Evolutionary conservation across 2,797 vertebrate genomes (phyloP), one percentile per base, ranked within the genome.

Genomic region (Erethizon dorsatum): DNA sequence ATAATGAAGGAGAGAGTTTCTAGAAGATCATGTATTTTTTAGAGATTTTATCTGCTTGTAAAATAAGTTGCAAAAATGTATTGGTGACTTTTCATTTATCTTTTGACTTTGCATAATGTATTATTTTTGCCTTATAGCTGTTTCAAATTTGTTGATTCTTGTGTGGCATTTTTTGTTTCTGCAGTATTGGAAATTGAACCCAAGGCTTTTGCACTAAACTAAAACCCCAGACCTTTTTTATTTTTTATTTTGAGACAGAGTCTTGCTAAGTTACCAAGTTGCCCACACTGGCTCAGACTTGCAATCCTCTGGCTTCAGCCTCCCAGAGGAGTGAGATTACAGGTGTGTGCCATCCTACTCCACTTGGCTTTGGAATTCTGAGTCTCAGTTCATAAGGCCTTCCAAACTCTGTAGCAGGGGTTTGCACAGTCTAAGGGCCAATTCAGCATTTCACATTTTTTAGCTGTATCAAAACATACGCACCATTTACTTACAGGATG

Each of bases 321-420:
- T 75, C 71, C 41, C 41, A 75, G 41, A 28, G 11, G 10, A 11
- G 22, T 75, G 71, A 75, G 24, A 75, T 75, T 47, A 45, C 24
- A 47, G 71, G 24, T 26, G 2, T 75, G 12, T 4, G 2, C 24
- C 24, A 47, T 14, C 9, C 47, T 28, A 14, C 8, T 3, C 41
- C 22, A 26, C 71, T 45, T n/a, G 26, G 28, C 33, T 75, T 65
- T 54, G 45, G 50, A 82, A 13, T 86, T 52, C 82, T 41, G 41
- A 73, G 47, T 90, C 80, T 86, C 69, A 78, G 18, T 56, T 85
- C 84, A 90, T 37, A 86, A 86, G 65, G 28, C 26, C 18, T 88
- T 75, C 52, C 33, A 15, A 47, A 75, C 1, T 28, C 18, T 77
- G 17, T 5, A 59, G 31, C 18, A 73, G 63, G 26, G 18, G 17